phyloP scores from a whole-genome alignment of 2,888 invertebrate species.

The Trilocha varians region DNA sequence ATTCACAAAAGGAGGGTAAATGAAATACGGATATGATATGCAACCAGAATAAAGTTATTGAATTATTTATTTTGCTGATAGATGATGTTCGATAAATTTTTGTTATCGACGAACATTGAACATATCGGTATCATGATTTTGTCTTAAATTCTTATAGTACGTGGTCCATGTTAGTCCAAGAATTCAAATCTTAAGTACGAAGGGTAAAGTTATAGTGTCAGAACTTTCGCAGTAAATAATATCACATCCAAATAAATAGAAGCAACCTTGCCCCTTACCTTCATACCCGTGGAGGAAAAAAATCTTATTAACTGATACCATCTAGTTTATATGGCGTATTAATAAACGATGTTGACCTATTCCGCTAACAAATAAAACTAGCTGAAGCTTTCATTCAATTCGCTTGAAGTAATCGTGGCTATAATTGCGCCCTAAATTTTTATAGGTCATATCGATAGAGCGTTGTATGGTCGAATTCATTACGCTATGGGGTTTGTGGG shows the following conservation, averaged over 20 bases:
- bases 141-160: no score
- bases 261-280: no score
- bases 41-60: neutral
- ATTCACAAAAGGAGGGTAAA: slow-evolving; percentile 19
- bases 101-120: no score
- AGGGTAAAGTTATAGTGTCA: no score
- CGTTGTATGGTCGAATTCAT: slow-evolving; percentile 57
- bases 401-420: slow-evolving; percentile 37
- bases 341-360: neutral
- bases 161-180: no score
- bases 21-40: slow-evolving; percentile 5
- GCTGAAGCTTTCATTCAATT: slow-evolving; percentile 14
- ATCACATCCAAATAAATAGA: no score
- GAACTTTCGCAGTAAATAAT: no score
- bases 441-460: slow-evolving; percentile 59
- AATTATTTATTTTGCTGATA: neutral
- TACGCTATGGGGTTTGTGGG: slow-evolving; percentile 51
- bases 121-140: no score
- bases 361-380: slow-evolving; percentile 4
- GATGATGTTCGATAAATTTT: neutral
- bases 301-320: neutral
- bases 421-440: slow-evolving; percentile 57
- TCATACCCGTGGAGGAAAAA: no score
- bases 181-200: no score
- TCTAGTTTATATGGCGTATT: neutral